Base-by-base conservation (phyloP, 2,113 vertebrate genomes). In the Azemiops feae region DNA sequence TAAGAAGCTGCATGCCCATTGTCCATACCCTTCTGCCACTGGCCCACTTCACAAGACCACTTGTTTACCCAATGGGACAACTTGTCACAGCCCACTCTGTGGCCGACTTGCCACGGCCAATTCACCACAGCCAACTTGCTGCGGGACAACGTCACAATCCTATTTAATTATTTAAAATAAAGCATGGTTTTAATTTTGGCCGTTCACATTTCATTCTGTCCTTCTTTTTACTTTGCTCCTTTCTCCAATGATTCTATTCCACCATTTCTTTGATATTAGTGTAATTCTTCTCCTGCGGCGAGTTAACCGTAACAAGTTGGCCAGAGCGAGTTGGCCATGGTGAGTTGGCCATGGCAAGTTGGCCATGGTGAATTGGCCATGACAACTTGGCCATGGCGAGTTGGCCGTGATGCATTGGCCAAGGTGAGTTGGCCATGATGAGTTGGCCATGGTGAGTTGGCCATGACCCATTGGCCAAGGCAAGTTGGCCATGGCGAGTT, bases 11-110 rank as follows among this genome's bases (percentile, higher is more conserved):
- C 92, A 95, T 85, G 74, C 92, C 18, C 87, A 89, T 30, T 93
- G 87, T 93, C 39, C 91, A 87, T 91, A 95, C 94, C 9, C 47
- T 50, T 34, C 50, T 96, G 89, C 90, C 57, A 50, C 92, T 55
- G 94, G 69, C 91, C 96, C 52, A 93, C 93, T 74, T 0, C 0
- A 91, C 91, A 34, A 85, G 74, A 12, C 34, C 1, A 5, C 39
- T 69, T 69, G 12, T 69, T 69, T n/a, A 69, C 30, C 5, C 5
- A 69, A 18, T 69, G 5, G 64, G 64, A 69, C 30, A 69, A 18
- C 64, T 50, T 50, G 47, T 50, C 47, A 50, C 47, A 50, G 47
- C 47, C 47, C 47, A 50, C 8, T 50, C 47, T 50, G 47, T 50
- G 47, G 8, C 47, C 1, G 1, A 50, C 8, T 50, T 50, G 47